A percentile compares a stretch with the other conserved stretches of the same genome.
These are phyloP conservation scores for Brachylomia viminalis DNA, from an alignment of 2,888 invertebrate genomes.

Conservation along the genomic window DNA sequence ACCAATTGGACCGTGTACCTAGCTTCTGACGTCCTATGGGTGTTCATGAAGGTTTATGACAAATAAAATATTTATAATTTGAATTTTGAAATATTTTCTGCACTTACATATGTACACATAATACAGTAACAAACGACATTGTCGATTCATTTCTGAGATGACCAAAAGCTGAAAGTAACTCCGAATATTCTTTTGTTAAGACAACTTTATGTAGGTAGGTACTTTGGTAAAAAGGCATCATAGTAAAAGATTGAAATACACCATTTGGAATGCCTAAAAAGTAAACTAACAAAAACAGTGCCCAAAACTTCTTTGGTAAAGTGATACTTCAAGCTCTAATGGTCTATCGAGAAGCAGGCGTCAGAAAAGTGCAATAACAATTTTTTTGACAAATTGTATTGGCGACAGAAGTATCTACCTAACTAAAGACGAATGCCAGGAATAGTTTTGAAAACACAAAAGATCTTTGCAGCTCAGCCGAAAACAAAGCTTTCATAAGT, in stretches of 20 bases:
- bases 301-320: background rate
- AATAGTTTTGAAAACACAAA: background rate
- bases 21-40: no score
- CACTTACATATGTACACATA: background rate
- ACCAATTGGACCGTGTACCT: no score
- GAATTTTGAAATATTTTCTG: background rate
- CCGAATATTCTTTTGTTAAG: background rate
- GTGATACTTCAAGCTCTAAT: background rate
- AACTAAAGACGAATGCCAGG: background rate
- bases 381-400: background rate
- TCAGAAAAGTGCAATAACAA: background rate
- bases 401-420: background rate
- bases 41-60: no score
- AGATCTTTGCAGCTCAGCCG: background rate
- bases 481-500: background rate
- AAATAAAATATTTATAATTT: no score
- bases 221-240: background rate
- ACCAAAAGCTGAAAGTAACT: background rate
- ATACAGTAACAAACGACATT: background rate
- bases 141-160: background rate
- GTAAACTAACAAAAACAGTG: background rate
- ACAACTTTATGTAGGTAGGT: background rate
- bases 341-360: background rate
- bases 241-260: background rate
- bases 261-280: background rate